Evolutionary conservation across 1,140 invertebrate species (phyloP).

Genomic region (Calosoma granatense): DNA sequence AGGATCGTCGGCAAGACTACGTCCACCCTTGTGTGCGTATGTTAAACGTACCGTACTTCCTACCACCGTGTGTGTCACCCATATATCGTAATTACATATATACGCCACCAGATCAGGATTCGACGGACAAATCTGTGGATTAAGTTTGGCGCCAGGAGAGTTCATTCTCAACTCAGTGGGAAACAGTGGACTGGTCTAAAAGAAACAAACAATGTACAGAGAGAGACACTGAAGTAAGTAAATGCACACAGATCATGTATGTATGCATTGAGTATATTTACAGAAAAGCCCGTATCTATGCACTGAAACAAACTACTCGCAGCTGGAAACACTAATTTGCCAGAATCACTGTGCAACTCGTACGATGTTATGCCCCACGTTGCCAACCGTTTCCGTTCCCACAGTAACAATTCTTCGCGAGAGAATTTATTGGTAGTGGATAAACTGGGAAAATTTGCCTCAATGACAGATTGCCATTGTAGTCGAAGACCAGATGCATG

Average conservation of each 20-base stretch:
- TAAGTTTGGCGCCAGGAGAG: slow-evolving; percentile 62
- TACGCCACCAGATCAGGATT: slow-evolving; percentile 81
- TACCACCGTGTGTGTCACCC: slow-evolving; percentile 70
- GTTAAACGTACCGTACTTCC: slow-evolving; percentile 66
- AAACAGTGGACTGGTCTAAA: slow-evolving; percentile 55
- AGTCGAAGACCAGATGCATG: slow-evolving; percentile 38
- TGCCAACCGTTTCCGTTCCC: slow-evolving; percentile 80
- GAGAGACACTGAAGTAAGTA: not conserved
- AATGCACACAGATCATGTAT: not conserved
- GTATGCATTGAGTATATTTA: slow-evolving; percentile 28
- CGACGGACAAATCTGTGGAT: slow-evolving; percentile 84
- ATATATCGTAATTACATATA: slow-evolving; percentile 83
- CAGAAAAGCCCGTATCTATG: slow-evolving; percentile 58
- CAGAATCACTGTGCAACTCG: slow-evolving; percentile 68
- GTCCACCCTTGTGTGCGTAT: slow-evolving; percentile 66
- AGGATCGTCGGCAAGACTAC: slow-evolving; percentile 68
- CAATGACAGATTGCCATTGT: slow-evolving; percentile 61
- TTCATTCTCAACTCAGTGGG: slow-evolving; percentile 60
- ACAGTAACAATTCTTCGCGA: slow-evolving; percentile 79
- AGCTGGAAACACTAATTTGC: slow-evolving; percentile 83
- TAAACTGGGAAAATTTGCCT: slow-evolving; percentile 58
- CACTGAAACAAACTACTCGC: slow-evolving; percentile 75
- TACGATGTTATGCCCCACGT: slow-evolving; percentile 93
- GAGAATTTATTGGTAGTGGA: slow-evolving; percentile 47
- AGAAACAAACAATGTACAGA: not conserved